Evolutionary conservation across 2,888 invertebrate genomes (phyloP).

Genomic region (Flabesymbios commensalis): DNA sequence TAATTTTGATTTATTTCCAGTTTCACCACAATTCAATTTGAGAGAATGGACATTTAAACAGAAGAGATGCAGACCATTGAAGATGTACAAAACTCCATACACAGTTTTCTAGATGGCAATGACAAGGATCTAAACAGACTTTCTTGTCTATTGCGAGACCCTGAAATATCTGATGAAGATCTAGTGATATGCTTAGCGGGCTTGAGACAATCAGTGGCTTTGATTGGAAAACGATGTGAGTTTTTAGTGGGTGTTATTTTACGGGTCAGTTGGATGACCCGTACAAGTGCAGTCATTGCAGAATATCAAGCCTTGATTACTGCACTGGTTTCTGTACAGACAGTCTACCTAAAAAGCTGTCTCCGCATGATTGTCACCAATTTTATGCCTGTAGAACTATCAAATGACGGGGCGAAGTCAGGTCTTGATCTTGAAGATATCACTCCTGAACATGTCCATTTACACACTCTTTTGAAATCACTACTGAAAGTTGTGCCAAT

Average conservation of each 20-base stretch:
- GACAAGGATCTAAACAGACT: too few species aligned
- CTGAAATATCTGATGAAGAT: constrained; percentile 19
- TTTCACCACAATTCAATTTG: too few species aligned
- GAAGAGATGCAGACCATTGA: too few species aligned
- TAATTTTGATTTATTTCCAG: too few species aligned
- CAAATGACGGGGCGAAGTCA: neutral
- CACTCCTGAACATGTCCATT: constrained; percentile 70
- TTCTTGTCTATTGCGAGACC: too few species aligned
- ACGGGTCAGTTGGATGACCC: constrained; percentile 43
- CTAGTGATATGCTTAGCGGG: constrained; percentile 35
- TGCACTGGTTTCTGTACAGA: constrained; percentile 73
- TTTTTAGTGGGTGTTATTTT: constrained; percentile 38
- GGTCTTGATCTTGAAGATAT: constrained; percentile 60
- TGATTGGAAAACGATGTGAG: constrained; percentile 42
- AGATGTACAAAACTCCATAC: too few species aligned
- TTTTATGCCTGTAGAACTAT: constrained; percentile 65
- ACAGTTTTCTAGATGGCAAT: too few species aligned
- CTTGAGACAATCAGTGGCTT: constrained; percentile 40
- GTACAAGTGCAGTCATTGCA: constrained; percentile 57
- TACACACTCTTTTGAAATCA: constrained; percentile 64
- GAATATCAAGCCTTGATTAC: constrained; percentile 71
- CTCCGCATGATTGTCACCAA: constrained; percentile 68
- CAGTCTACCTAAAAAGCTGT: constrained; percentile 69
- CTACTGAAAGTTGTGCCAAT: constrained; percentile 26
- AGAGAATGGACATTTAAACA: too few species aligned